phyloP scores from a whole-genome alignment of 2,113 vertebrate species.

The Columbina picui region DNA sequence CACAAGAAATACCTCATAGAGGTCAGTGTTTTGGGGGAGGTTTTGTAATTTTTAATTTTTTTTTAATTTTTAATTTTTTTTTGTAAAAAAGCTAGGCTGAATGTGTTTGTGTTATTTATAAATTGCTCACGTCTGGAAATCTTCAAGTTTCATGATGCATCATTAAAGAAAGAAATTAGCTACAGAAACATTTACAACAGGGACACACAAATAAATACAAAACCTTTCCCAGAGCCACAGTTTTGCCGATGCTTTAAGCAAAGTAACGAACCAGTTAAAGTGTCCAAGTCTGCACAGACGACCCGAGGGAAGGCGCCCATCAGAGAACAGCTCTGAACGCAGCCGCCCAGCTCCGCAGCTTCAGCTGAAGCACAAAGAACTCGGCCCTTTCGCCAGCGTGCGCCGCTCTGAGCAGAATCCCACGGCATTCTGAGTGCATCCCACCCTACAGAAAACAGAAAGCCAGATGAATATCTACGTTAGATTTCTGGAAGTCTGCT shows the following conservation, averaged over 20 bases:
- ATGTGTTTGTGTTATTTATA: constrained; percentile 67
- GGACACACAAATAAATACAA: constrained; percentile 82
- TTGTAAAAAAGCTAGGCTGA: constrained; percentile 56
- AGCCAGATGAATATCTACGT: background rate
- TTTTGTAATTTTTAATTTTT: background rate
- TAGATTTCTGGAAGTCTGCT: background rate
- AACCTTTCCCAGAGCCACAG: constrained; percentile 58
- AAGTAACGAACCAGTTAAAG: constrained; percentile 67
- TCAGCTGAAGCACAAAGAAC: constrained; percentile 64
- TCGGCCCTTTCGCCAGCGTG: constrained; percentile 35
- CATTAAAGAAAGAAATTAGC: constrained; percentile 58
- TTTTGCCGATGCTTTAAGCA: constrained; percentile 56
- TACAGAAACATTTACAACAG: constrained; percentile 67
- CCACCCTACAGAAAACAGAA: constrained; percentile 42
- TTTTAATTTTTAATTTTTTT: constrained; percentile 11
- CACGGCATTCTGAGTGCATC: constrained; percentile 3
- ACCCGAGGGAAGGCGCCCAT: constrained; percentile 38
- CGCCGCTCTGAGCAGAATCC: constrained; percentile 3
- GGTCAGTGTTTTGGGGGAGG: constrained; percentile 77
- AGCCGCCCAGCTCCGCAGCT: constrained; percentile 76
- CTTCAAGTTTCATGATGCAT: constrained; percentile 79
- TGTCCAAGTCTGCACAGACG: constrained; percentile 60
- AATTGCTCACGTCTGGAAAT: constrained; percentile 61
- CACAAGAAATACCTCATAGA: constrained; percentile 90
- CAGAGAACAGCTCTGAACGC: constrained; percentile 38